A percentile compares a stretch with the other conserved stretches of the same genome.
phyloP scores from a whole-genome alignment of 1,140 invertebrate species.

The Xylocopa sonorina region DNA sequence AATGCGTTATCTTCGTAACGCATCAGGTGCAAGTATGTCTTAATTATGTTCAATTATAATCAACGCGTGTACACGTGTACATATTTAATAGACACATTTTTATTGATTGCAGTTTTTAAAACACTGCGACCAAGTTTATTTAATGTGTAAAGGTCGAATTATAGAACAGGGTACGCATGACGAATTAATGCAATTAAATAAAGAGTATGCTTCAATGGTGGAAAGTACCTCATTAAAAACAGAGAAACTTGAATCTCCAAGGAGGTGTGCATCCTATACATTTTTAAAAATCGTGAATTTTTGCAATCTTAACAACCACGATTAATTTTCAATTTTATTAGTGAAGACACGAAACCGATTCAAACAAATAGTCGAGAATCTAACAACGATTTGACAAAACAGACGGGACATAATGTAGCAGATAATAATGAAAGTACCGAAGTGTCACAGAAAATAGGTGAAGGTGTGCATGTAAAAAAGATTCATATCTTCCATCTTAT shows the following conservation, averaged over 20 bases:
- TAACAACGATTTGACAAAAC: neutral
- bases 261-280: slow-evolving; percentile 14
- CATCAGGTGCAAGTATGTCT: slow-evolving; percentile 83
- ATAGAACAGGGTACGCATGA: slow-evolving; percentile 87
- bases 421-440: slow-evolving; percentile 8
- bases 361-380: neutral
- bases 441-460: neutral
- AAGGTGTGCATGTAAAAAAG: neutral
- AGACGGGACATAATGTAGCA: neutral
- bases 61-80: neutral
- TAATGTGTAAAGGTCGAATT: slow-evolving; percentile 85
- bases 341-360: neutral
- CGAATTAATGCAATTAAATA: slow-evolving; percentile 84
- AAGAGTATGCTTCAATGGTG: slow-evolving; percentile 83
- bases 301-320: neutral
- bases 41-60: neutral
- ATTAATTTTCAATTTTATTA: slow-evolving; percentile 9
- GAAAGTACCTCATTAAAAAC: slow-evolving; percentile 42
- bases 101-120: slow-evolving; percentile 82
- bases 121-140: slow-evolving; percentile 83
- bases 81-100: neutral
- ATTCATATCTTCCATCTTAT: no score
- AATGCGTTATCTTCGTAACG: slow-evolving; percentile 87
- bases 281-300: neutral
- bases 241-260: slow-evolving; percentile 19